Evolutionary conservation across 2,797 vertebrate species (phyloP).

Genomic region (Notolepis coatsorum): DNA sequence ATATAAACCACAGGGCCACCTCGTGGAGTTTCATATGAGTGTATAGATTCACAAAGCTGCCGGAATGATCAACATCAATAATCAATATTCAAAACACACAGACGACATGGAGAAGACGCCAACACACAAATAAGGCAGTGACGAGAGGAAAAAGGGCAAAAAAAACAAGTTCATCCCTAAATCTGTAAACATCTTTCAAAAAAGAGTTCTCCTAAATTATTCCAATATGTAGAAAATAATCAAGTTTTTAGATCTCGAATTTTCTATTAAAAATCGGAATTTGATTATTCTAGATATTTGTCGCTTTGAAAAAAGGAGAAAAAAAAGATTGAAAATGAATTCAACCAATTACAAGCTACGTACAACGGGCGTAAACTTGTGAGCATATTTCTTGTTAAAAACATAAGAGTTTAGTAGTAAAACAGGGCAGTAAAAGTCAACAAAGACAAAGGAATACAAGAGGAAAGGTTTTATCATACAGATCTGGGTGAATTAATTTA

Average conservation of each 20-base stretch:
- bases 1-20: constrained; percentile 30
- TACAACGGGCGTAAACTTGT: constrained; percentile 14
- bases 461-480: too few relatives aligned
- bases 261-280: constrained; percentile 20
- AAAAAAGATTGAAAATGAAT: too few relatives aligned
- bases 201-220: constrained; percentile 26
- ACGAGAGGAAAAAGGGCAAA: constrained; percentile 16
- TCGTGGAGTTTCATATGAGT: not conserved
- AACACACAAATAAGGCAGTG: constrained; percentile 61
- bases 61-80: constrained; percentile 45
- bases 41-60: constrained; percentile 58
- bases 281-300: constrained; percentile 15
- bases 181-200: constrained; percentile 50
- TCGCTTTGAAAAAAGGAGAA: constrained; percentile 37
- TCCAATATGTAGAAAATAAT: constrained; percentile 28
- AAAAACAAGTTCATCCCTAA: constrained; percentile 2
- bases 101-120: constrained; percentile 21
- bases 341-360: constrained; percentile 43
- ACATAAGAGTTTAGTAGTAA: constrained; percentile 1
- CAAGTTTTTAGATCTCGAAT: constrained; percentile 20
- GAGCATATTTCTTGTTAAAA: constrained; percentile 40
- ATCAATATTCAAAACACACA: constrained; percentile 40
- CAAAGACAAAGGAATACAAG: constrained; percentile 16
- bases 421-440: constrained; percentile 11
- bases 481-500: too few relatives aligned